phyloP scores from a whole-genome alignment of 2,888 invertebrate genomes.

The Agrotis ipsilon region DNA sequence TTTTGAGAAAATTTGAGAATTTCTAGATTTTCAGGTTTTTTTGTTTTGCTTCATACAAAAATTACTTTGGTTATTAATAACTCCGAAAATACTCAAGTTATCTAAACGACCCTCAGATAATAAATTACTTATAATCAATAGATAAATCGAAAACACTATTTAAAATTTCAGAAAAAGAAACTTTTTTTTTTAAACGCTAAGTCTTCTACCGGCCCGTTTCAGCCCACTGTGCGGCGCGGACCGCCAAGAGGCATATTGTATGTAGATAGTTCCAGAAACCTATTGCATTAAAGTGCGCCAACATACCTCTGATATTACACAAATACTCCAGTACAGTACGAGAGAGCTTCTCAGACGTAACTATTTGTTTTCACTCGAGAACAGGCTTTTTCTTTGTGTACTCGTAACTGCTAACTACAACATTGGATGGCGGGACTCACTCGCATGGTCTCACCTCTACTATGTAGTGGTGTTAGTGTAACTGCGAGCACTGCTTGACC shows the following conservation, averaged over 20 bases:
- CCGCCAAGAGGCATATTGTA: conserved; percentile 4
- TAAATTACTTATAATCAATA: too few relatives aligned
- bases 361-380: conserved; percentile 6
- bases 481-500: conserved; percentile 8
- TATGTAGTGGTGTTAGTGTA: not conserved
- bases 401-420: not conserved
- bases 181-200: too few relatives aligned
- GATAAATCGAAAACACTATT: too few relatives aligned
- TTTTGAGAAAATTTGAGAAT: too few relatives aligned
- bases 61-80: too few relatives aligned
- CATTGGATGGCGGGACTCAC: not conserved
- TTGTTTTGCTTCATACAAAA: too few relatives aligned
- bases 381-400: not conserved
- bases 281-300: conserved; percentile 20
- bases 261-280: conserved; percentile 19
- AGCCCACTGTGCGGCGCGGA: too few relatives aligned
- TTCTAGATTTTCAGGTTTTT: too few relatives aligned
- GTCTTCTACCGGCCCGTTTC: too few relatives aligned
- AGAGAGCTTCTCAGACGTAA: conserved; percentile 3
- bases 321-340: conserved; percentile 4
- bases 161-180: too few relatives aligned
- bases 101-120: too few relatives aligned
- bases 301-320: conserved; percentile 19
- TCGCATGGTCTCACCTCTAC: not conserved
- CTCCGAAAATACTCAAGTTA: too few relatives aligned